Base-by-base conservation (phyloP, 2,888 invertebrate genomes). In the Melinaea marsaeus region DNA sequence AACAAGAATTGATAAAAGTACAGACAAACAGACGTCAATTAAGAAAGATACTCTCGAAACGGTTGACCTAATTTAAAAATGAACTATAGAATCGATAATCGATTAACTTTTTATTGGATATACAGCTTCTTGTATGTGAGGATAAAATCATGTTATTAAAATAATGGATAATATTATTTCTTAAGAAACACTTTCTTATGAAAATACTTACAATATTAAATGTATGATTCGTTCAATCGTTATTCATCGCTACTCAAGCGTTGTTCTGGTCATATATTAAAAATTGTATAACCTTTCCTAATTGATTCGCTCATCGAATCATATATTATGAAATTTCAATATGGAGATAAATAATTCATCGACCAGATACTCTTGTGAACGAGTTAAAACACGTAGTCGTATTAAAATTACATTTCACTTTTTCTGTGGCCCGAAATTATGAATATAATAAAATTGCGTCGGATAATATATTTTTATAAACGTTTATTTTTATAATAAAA, bases 201-300 rank as follows among this genome's bases (percentile, higher is more conserved):
- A 22, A 22, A 22, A 22, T 22, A 22, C 22, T 22, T 22, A 3
- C 46, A 13, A 51, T 54, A 34, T 37, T 63, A 45, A 58, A 55
- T 67, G 60, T 58, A 62, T 62, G 57, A 62, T 61, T 64, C 64
- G 61, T 64, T 64, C 65, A 65, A 65, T 69, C 67, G 64, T 62
- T 60, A 61, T 65, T 57, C 64, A 67, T 55, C 61, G 63, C 42
- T 48, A 65, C 55, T 54, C 35, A 35, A 47, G 34, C 54, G 45
- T 55, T 61, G 54, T 35, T 58, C 61, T 64, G 51, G 58, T 62
- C 45, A 60, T 66, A 66, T 61, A 62, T 63, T 67, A 57, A 59
- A 60, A 55, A 56, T 51, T 46, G 47, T 61, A 3, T 5, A 51
- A 32, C 9, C 9, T 51, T 32, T 51, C 22, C 32, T 51, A 7